These are phyloP conservation scores for Heteromormyrus szaboi DNA, from an alignment of 2,797 vertebrate species.

Conservation along the genomic window DNA sequence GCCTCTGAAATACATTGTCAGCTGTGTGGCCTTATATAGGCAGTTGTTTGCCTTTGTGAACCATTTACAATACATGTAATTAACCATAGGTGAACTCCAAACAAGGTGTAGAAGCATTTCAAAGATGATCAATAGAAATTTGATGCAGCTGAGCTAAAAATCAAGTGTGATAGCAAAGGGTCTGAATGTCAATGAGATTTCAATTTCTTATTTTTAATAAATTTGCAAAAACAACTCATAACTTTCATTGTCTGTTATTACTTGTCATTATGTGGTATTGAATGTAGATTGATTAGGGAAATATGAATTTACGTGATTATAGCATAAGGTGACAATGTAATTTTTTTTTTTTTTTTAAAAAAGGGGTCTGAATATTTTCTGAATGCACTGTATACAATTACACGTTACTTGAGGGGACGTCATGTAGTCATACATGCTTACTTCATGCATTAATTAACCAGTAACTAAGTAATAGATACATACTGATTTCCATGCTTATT, in stretches of 20 bases:
- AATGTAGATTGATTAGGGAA: background rate
- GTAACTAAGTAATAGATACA: background rate
- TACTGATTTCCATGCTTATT: background rate
- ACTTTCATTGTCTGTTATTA: background rate
- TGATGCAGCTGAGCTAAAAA: background rate
- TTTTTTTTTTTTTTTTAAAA: background rate
- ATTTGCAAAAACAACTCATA: background rate
- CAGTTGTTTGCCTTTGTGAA: background rate
- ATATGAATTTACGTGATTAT: background rate
- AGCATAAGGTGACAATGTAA: background rate
- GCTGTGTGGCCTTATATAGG: background rate
- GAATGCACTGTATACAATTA: background rate
- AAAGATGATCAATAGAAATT: background rate
- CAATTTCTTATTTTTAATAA: background rate
- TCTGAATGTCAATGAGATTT: background rate
- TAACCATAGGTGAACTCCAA: background rate
- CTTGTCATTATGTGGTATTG: background rate
- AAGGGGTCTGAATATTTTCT: background rate
- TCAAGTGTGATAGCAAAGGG: background rate
- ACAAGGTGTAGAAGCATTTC: background rate
- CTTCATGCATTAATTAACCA: background rate
- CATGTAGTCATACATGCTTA: background rate
- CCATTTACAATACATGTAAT: background rate
- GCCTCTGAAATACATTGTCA: background rate
- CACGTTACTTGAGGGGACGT: background rate